These are phyloP conservation scores for Dolichopus griseipennis DNA, from an alignment of 2,888 invertebrate species.

Conservation along the genomic window DNA sequence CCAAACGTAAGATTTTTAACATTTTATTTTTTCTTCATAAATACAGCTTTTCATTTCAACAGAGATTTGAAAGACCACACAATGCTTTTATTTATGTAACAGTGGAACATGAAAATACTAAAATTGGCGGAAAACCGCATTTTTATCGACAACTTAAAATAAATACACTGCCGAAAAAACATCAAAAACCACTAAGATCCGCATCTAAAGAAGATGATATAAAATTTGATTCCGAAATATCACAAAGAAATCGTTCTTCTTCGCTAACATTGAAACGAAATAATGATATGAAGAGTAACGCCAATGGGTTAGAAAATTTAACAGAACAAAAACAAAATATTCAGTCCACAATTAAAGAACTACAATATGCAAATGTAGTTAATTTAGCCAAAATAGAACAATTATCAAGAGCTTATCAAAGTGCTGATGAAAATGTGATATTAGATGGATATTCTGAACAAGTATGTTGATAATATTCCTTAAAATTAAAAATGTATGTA, in stretches of 20 bases:
- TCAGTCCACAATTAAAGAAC: conserved; percentile 25
- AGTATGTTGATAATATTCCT: conserved; percentile 28
- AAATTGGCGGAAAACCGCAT: not conserved
- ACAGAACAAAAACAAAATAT: not conserved
- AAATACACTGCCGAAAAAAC: conserved; percentile 8
- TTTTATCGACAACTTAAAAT: conserved; percentile 12
- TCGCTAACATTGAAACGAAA: conserved; percentile 12
- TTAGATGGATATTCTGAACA: conserved; percentile 43
- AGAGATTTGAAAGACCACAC: conserved; percentile 36
- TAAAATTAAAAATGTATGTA: not conserved
- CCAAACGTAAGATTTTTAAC: conserved; percentile 35
- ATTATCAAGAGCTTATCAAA: conserved; percentile 24
- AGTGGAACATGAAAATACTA: conserved; percentile 20
- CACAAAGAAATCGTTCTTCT: conserved; percentile 16
- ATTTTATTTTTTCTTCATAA: not conserved
- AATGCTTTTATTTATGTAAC: conserved; percentile 36
- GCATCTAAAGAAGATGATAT: not conserved
- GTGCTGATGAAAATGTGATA: conserved; percentile 31
- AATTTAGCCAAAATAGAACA: conserved; percentile 32
- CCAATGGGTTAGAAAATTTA: not conserved
- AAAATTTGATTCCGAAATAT: not conserved
- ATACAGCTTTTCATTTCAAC: not conserved
- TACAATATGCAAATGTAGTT: conserved; percentile 34
- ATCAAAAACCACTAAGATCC: conserved; percentile 11
- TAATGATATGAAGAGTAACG: no score